phyloP scores from a whole-genome alignment of 23 tunicate genomes.

The Styela clava region DNA sequence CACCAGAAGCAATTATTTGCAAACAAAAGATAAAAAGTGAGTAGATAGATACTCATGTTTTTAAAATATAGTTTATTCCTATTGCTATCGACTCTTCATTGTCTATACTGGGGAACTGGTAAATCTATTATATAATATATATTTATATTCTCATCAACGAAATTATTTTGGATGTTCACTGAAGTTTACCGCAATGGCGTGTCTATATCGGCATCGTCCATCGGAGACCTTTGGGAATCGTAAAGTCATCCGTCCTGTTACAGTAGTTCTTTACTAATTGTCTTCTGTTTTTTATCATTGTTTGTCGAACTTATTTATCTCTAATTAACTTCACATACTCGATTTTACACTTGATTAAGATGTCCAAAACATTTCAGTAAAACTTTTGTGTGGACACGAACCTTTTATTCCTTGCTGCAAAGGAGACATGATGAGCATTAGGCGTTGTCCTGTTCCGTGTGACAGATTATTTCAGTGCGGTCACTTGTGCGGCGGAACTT shows the following conservation, averaged over 20 bases:
- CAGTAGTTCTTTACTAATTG: too few species aligned
- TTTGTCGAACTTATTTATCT: too few species aligned
- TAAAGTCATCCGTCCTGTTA: too few species aligned
- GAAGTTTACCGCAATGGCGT: too few species aligned
- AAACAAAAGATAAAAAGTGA: background rate
- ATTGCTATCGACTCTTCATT: background rate
- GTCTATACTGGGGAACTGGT: background rate
- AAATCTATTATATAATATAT: too few species aligned
- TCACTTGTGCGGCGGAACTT: background rate
- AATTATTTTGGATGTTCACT: too few species aligned
- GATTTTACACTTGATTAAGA: too few species aligned
- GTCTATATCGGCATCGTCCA: too few species aligned
- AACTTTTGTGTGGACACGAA: background rate
- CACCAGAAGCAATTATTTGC: background rate
- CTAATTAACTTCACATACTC: too few species aligned
- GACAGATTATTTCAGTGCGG: background rate
- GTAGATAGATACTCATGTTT: background rate
- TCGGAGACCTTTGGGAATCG: too few species aligned
- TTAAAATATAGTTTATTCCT: background rate
- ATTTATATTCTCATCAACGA: too few species aligned
- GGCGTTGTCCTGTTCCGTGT: background rate
- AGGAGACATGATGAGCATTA: background rate
- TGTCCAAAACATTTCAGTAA: background rate
- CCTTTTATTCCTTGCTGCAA: background rate
- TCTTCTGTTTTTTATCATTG: too few species aligned